These are phyloP conservation scores for Heliconius hortense DNA, from an alignment of 2,888 invertebrate species.

Conservation along the genomic window DNA sequence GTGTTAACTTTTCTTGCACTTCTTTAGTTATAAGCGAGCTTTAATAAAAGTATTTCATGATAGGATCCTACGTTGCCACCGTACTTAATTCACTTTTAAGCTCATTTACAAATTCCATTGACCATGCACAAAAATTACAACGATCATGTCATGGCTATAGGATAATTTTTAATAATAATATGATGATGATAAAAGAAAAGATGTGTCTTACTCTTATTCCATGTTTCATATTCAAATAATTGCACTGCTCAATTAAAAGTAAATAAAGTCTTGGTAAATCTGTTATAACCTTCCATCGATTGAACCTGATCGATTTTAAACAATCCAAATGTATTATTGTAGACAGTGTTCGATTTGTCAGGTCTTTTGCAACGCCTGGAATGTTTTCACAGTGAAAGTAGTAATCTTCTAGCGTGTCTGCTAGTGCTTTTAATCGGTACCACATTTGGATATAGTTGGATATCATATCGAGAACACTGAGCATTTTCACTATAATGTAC, in stretches of 20 bases:
- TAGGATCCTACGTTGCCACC: no score
- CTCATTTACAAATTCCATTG: no score
- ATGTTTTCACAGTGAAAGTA: constrained; percentile 22
- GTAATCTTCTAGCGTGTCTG: constrained; percentile 38
- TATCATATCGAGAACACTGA: constrained; percentile 39
- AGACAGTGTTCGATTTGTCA: background rate
- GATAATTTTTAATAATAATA: no score
- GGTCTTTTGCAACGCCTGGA: constrained; percentile 26
- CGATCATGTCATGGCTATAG: no score
- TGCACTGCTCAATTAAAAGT: constrained; percentile 41
- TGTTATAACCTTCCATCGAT: constrained; percentile 28
- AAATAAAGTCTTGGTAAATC: constrained; percentile 41
- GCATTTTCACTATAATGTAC: constrained; percentile 33
- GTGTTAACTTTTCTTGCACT: no score
- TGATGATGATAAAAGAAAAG: no score
- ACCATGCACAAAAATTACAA: no score
- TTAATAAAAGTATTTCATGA: no score
- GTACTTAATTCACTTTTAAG: no score
- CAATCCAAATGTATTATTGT: constrained; percentile 24
- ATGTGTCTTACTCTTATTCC: constrained; percentile 43
- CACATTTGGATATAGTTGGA: constrained; percentile 40
- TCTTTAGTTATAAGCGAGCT: no score
- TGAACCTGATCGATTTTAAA: constrained; percentile 33
- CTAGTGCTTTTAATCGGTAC: constrained; percentile 40
- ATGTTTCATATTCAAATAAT: constrained; percentile 42